Evolutionary conservation across 2,797 vertebrate genomes (phyloP), one percentile per base, ranked within the genome.

Genomic region (Avahi laniger): DNA sequence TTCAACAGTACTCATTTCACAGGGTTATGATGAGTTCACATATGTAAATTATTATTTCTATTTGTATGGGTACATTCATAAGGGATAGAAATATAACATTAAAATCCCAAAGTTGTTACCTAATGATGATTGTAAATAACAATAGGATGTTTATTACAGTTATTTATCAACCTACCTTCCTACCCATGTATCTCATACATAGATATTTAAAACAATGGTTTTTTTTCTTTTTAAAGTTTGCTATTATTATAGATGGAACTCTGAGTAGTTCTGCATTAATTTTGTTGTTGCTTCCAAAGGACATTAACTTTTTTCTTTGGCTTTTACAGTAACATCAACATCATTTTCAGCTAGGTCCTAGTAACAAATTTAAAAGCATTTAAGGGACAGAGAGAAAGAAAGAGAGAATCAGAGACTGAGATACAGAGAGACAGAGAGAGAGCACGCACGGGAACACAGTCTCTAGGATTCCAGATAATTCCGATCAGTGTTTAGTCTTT

Each of bases 11-110:
- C 87, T 80, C 72, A 76, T 85, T 65, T 93, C 35, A 76, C 50
- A 63, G 0, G 22, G 11, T 69, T 80, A 50, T 81, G 63, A 57
- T 81, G 48, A 76, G 10, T 81, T 91, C 33, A 65, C 15, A 85
- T 84, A 59, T 14, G 6, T 65, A 87, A 65, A 70, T 75, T 50
- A 91, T 79, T 97, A 93, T 54, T 90, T 28, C 48, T 95, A 92
- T 93, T 78, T 83, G 17, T 94, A 80, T 52, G 86, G 41, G 65
- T 90, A 5, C n/a, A 48, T 93, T 90, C 18, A 38, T 80, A 78
- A 70, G 14, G 9, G 18, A 67, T 76, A 85, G 83, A 38, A 88
- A 80, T 84, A 43, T 84, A 93, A 67, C 38, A 89, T 69, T 83
- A 41, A 89, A 92, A 65, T 24, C 22, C 17, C 70, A 69, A 79